phyloP scores from a whole-genome alignment of 2,888 invertebrate genomes.

The Frankliniella intonsa region DNA sequence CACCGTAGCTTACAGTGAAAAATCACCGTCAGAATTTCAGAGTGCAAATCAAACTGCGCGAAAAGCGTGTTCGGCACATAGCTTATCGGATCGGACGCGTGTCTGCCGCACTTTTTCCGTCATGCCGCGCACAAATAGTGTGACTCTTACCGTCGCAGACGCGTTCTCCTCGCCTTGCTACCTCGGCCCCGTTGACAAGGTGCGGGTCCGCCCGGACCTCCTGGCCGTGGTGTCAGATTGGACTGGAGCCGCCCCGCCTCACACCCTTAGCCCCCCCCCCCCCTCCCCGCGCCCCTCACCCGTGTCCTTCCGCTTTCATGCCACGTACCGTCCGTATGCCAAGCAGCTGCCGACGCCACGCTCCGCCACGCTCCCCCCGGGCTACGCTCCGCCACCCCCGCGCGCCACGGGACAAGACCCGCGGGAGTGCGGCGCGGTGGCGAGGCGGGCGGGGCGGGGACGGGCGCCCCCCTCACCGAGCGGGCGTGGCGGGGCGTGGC shows the following conservation, averaged over 20 bases:
- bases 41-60: no score
- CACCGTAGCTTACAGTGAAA: no score
- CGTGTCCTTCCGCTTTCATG: constrained; percentile 3
- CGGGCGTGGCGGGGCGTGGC: neutral
- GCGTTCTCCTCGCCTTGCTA: neutral
- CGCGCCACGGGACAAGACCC: neutral
- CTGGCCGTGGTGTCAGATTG: constrained; percentile 2
- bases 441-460: neutral
- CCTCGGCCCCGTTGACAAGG: no score
- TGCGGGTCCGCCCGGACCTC: neutral
- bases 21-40: no score
- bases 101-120: neutral
- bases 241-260: neutral
- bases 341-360: neutral
- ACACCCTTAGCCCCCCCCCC: neutral
- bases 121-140: neutral
- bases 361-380: neutral
- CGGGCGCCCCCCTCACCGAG: neutral
- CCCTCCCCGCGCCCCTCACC: neutral
- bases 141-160: neutral
- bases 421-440: neutral
- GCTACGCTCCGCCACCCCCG: neutral
- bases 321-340: constrained; percentile 14
- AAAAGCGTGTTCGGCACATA: no score
- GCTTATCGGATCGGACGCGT: no score